These are phyloP conservation scores for Ostrea edulis DNA, from an alignment of 1,140 invertebrate species.

Conservation along the genomic window DNA sequence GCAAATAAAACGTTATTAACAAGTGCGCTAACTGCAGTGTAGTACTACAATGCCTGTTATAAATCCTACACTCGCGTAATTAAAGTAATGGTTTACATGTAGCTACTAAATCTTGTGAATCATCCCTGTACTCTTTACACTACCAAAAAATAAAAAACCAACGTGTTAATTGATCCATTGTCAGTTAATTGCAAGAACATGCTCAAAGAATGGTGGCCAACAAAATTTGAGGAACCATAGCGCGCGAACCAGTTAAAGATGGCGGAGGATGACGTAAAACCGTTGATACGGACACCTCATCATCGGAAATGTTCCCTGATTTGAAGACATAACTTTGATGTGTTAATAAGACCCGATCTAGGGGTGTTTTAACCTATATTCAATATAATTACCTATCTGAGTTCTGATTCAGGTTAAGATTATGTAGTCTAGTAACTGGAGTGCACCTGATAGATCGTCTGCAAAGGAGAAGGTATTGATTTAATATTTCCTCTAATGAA, in stretches of 20 bases:
- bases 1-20: neutral
- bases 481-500: neutral
- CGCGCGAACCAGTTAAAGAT: constrained; percentile 33
- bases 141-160: neutral
- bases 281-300: neutral
- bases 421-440: neutral
- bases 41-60: neutral
- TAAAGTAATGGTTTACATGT: neutral
- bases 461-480: neutral
- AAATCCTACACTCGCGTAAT: neutral
- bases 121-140: constrained; percentile 6
- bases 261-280: constrained; percentile 21
- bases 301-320: constrained; percentile 8
- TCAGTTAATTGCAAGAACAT: constrained; percentile 25
- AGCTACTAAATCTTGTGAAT: neutral
- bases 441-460: neutral
- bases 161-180: constrained; percentile 14
- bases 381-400: neutral
- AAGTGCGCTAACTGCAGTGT: neutral
- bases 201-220: constrained; percentile 7
- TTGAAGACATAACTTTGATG: constrained; percentile 23
- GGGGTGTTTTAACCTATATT: constrained; percentile 24
- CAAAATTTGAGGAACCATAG: neutral
- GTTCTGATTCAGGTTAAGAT: neutral
- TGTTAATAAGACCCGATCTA: constrained; percentile 18